These are phyloP conservation scores for Megalops atlanticus DNA, from an alignment of 2,113 vertebrate species.

Conservation along the genomic window DNA sequence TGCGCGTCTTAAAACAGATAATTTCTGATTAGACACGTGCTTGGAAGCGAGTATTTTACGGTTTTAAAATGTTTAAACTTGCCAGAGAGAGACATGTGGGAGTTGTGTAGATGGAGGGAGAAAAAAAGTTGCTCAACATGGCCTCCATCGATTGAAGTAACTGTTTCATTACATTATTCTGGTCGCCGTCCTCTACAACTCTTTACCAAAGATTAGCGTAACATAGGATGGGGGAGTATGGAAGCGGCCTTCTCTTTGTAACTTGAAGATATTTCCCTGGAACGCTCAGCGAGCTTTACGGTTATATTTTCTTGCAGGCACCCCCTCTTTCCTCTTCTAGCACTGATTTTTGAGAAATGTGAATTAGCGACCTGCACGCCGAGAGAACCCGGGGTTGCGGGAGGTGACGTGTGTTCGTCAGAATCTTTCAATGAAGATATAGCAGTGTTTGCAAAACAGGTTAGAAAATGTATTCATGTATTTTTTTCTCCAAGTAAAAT, in stretches of 20 bases:
- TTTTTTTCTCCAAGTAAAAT: background rate
- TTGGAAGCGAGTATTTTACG: background rate
- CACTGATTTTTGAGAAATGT: constrained; percentile 99
- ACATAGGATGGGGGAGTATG: background rate
- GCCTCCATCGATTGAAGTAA: constrained; percentile 12
- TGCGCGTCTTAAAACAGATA: constrained; percentile 43
- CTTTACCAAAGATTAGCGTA: background rate
- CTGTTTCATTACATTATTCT: constrained; percentile 9
- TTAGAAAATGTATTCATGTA: constrained; percentile 68
- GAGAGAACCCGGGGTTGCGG: constrained; percentile 97
- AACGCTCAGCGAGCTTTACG: constrained; percentile 70
- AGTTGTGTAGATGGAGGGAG: background rate
- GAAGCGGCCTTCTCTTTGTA: background rate
- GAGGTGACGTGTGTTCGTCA: constrained; percentile 98
- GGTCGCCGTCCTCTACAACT: background rate
- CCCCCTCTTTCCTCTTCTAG: constrained; percentile 98
- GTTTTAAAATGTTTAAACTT: constrained; percentile 1
- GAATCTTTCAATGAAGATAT: constrained; percentile 99
- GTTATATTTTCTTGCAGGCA: constrained; percentile 90
- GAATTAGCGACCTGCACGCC: constrained; percentile 99
- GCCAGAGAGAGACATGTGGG: background rate
- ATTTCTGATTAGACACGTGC: background rate
- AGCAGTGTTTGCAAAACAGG: constrained; percentile 99
- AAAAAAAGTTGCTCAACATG: constrained; percentile 5
- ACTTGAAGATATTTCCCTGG: constrained; percentile 5